phyloP scores from a whole-genome alignment of 2,888 invertebrate species.

The Idaea straminata region DNA sequence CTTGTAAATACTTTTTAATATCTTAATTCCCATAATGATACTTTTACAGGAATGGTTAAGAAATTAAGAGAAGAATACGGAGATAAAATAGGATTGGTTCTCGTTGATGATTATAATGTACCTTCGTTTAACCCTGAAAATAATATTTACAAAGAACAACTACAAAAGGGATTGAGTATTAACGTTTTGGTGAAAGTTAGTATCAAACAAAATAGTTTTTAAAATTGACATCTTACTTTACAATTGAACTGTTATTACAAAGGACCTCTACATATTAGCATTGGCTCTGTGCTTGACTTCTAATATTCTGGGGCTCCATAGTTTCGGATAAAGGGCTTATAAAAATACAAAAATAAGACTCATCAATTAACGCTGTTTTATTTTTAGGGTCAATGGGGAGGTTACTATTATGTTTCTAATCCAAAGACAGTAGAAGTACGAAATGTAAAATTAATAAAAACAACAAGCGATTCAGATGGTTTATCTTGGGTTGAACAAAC shows the following conservation, averaged over 20 bases:
- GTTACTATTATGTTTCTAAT: constrained; percentile 39
- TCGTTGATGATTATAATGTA: constrained; percentile 68
- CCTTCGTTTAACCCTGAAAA: constrained; percentile 72
- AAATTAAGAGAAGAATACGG: constrained; percentile 82
- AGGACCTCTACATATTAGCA: too few species aligned
- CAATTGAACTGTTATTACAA: not conserved
- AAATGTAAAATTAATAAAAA: constrained; percentile 81
- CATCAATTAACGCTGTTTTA: not conserved
- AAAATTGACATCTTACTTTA: not conserved
- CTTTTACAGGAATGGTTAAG: constrained; percentile 82
- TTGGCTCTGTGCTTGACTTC: too few species aligned
- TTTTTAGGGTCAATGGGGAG: constrained; percentile 57
- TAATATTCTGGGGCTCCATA: too few species aligned
- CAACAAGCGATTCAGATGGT: constrained; percentile 85
- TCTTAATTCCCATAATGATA: not conserved
- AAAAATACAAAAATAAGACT: not conserved
- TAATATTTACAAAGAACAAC: constrained; percentile 70
- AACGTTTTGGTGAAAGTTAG: constrained; percentile 78
- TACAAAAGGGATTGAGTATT: constrained; percentile 82
- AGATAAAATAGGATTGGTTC: constrained; percentile 62
- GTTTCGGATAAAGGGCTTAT: too few species aligned
- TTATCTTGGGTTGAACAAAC: constrained; percentile 84
- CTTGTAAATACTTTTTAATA: not conserved
- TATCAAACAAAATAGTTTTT: not conserved
- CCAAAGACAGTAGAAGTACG: constrained; percentile 37